Conservation (phyloP, 1,140 invertebrate genomes). For the Babylonia areolata region DNA sequence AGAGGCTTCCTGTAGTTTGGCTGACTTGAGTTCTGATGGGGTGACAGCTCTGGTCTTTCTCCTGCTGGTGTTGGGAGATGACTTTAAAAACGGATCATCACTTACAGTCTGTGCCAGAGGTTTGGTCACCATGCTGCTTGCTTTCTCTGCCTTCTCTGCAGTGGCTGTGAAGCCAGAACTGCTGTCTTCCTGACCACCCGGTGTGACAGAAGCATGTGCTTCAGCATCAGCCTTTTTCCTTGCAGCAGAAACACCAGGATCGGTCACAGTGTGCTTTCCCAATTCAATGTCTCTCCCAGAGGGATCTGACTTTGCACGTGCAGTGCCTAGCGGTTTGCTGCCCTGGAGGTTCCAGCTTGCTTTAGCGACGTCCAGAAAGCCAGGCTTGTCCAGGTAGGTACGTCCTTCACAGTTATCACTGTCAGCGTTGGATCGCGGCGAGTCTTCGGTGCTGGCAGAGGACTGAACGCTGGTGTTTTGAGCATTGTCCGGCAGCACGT, state of each 20-base stretch:
- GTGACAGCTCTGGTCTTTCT: not conserved
- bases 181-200: not conserved
- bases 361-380: not conserved
- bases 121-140: not conserved
- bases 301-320: not conserved
- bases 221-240: not conserved
- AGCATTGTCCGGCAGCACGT: too few species aligned
- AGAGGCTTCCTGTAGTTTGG: not conserved
- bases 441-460: not conserved
- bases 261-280: not conserved
- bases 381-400: not conserved
- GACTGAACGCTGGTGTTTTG: too few species aligned
- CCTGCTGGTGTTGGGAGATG: not conserved
- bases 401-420: not conserved
- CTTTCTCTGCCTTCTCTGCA: not conserved
- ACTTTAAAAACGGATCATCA: not conserved
- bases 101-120: not conserved
- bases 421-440: not conserved
- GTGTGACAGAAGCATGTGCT: not conserved
- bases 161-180: not conserved
- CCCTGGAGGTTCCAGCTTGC: slow-evolving; percentile 12
- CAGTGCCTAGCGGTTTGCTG: not conserved
- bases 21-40: not conserved
- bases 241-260: not conserved
- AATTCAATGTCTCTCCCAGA: not conserved